These are phyloP conservation scores for Glaucidium brasilianum DNA, from an alignment of 2,113 vertebrate species.

Conservation along the genomic window DNA sequence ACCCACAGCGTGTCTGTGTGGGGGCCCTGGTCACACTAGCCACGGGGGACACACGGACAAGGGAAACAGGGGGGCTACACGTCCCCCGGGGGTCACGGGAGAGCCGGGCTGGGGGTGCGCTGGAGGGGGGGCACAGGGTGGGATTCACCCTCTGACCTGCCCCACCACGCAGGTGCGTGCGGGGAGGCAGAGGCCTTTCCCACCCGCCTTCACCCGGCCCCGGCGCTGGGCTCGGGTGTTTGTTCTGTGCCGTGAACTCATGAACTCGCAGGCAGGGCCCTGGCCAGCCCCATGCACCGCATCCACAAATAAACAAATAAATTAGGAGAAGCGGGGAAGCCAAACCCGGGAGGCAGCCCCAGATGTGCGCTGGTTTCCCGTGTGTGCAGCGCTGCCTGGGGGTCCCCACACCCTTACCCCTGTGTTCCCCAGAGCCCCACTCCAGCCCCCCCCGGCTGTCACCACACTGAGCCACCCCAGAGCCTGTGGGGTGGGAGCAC, in stretches of 20 bases:
- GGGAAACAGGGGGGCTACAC: background rate
- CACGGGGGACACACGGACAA: rapidly evolving
- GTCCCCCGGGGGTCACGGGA: background rate
- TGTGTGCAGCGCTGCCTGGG: rapidly evolving
- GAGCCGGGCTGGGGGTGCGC: rapidly evolving
- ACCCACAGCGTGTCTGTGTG: rapidly evolving
- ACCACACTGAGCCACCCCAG: background rate
- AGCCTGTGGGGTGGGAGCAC: rapidly evolving
- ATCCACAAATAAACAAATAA: constrained; percentile 52
- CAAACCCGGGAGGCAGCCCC: background rate
- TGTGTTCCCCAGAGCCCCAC: rapidly evolving
- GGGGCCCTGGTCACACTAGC: background rate
- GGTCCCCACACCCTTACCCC: background rate
- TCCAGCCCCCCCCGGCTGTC: background rate
- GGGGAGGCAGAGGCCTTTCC: background rate
- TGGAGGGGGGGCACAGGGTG: rapidly evolving
- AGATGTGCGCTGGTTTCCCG: rapidly evolving
- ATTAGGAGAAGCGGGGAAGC: background rate
- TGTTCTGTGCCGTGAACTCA: background rate
- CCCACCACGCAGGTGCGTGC: background rate
- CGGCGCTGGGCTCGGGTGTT: background rate
- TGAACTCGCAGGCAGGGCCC: background rate
- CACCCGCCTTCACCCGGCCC: rapidly evolving
- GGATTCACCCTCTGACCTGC: background rate
- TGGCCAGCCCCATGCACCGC: background rate